These are phyloP conservation scores for Hirudo medicinalis DNA, from an alignment of 1,140 invertebrate genomes.

Conservation along the genomic window DNA sequence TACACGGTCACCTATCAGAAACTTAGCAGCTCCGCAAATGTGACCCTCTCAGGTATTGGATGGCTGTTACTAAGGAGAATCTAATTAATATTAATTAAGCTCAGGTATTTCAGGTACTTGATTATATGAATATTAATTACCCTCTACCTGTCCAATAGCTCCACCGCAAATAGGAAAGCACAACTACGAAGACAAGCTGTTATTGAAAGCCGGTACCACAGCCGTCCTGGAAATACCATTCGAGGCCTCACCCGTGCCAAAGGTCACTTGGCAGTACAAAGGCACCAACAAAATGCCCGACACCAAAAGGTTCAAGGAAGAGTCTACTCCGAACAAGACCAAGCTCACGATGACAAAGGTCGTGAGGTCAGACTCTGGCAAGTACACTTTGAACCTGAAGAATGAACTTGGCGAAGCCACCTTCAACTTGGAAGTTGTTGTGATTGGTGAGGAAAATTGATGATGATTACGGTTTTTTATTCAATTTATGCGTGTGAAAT, in stretches of 20 bases:
- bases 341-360: conserved; percentile 74
- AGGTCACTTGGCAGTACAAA: conserved; percentile 76
- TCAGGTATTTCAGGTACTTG: background rate
- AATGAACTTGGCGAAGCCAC: conserved; percentile 89
- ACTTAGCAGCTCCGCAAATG: conserved; percentile 56
- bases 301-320: conserved; percentile 55
- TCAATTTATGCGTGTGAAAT: too few relatives aligned
- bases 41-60: conserved; percentile 55
- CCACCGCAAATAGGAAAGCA: conserved; percentile 19
- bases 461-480: background rate
- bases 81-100: background rate
- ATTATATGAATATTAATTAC: background rate
- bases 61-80: background rate
- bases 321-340: conserved; percentile 22
- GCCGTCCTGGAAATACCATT: conserved; percentile 76
- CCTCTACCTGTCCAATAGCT: conserved; percentile 4
- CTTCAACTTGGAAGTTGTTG: conserved; percentile 85
- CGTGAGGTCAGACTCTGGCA: conserved; percentile 77
- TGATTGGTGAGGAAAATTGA: conserved; percentile 53
- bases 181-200: conserved; percentile 21
- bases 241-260: conserved; percentile 81
- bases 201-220: conserved; percentile 23
- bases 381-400: conserved; percentile 81
- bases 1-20: conserved; percentile 24
- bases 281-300: conserved; percentile 64